These are phyloP conservation scores for Stegostoma tigrinum DNA, from an alignment of 2,113 vertebrate species.

Conservation along the genomic window DNA sequence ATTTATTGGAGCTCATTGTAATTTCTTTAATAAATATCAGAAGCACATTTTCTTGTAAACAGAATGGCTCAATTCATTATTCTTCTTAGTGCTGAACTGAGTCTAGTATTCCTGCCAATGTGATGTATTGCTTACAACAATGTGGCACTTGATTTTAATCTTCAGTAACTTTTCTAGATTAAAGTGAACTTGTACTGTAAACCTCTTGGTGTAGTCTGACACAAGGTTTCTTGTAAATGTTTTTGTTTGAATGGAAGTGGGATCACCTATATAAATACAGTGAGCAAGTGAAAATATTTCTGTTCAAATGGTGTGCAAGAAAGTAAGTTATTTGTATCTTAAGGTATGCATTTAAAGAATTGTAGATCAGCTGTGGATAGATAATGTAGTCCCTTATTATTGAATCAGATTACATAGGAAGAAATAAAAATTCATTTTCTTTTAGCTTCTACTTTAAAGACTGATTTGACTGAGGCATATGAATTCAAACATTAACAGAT, in stretches of 20 bases:
- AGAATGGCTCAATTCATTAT: constrained; percentile 11
- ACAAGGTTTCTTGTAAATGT: background rate
- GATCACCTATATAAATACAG: background rate
- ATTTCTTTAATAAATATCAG: constrained; percentile 37
- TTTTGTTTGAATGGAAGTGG: background rate
- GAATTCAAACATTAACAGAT: background rate
- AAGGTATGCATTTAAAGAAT: background rate
- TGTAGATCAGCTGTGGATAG: background rate
- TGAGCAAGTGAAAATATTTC: background rate
- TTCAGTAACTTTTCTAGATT: background rate
- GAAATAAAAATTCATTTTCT: background rate
- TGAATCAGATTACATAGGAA: background rate
- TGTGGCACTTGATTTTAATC: constrained; percentile 2
- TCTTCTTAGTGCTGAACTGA: background rate
- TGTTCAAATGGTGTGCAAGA: background rate
- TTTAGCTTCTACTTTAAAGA: no score
- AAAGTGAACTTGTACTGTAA: constrained; percentile 14
- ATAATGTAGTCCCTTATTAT: background rate
- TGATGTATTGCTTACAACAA: background rate
- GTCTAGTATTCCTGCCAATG: background rate
- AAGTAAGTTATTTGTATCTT: background rate
- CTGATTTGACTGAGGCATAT: no score
- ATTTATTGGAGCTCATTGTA: constrained; percentile 36
- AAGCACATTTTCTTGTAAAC: constrained; percentile 35
- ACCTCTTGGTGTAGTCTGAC: background rate